Evolutionary conservation across 2,888 invertebrate genomes (phyloP), one percentile per base, ranked within the genome.

Genomic region (Sisyra terminalis): DNA sequence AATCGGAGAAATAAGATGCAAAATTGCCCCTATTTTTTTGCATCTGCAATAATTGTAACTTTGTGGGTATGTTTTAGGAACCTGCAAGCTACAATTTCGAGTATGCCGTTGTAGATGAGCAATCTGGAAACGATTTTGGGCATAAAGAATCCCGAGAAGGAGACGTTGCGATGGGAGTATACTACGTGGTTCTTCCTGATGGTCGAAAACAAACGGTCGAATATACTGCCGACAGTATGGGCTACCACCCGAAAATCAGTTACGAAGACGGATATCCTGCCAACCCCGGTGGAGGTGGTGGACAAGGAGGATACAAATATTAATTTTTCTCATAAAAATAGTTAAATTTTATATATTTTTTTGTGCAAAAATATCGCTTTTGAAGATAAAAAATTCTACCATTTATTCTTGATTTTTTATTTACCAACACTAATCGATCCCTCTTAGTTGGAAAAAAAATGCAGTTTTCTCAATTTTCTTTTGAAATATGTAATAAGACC

Each of bases 111-210:
- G 70, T 71, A 51, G 76, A 77, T 51, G 63, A 66, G 2, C 60
- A 68, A 44, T 75, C 74, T 0, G 78, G 78, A 1, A 77, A 78
- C 48, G 76, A 79, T 52, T 79, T 76, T 59, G 78, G 77, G 0
- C 78, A 78, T 51, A 65, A 69, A 13, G 77, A 78, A 53, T 65
- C 69, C 8, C 73, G 75, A 51, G 70, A 69, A 50, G 77, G 77
- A 2, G 70, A 74, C n/a, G 71, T 70, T 0, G 75, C 76, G n/a
- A 71, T 70, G 47, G 78, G 78, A 10, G 75, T 74, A 54, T 79
- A 79, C 60, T 65, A 72, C 49, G 78, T 79, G 47, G 68, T 73
- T 51, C 64, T 79, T 31, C 78, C 79, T 0, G 78, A 78, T 48
- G 78, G 78, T 6, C 63, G 77, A 44, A 66, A 69, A 52, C 77